These are phyloP conservation scores for Drosophila ambigua DNA, from an alignment of 1,140 invertebrate genomes.

Conservation along the genomic window DNA sequence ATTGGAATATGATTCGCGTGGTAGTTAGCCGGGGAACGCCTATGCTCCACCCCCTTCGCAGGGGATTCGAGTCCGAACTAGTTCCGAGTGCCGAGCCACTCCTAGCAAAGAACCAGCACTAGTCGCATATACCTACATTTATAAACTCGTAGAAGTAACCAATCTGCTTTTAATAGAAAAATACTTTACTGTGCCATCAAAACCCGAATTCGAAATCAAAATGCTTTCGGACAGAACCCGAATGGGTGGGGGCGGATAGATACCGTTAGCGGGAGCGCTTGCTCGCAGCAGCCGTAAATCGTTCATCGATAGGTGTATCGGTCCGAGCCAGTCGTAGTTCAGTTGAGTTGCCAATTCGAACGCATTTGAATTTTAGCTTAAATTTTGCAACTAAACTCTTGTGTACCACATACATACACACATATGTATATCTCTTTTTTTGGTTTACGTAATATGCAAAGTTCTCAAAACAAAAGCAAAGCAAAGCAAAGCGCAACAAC, in stretches of 20 bases:
- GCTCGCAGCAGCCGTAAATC: background rate
- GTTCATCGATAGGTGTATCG: background rate
- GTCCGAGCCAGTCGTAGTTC: slow-evolving; percentile 15
- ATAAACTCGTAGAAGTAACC: background rate
- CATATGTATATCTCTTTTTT: background rate
- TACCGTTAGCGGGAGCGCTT: too few relatives aligned
- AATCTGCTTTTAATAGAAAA: slow-evolving; percentile 20
- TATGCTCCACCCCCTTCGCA: background rate
- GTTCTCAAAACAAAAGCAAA: slow-evolving; percentile 40
- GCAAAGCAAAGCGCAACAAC: slow-evolving; percentile 9
- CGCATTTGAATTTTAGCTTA: slow-evolving; percentile 7
- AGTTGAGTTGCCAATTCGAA: slow-evolving; percentile 7
- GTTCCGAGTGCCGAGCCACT: background rate
- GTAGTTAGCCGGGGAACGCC: background rate
- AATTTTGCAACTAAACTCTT: slow-evolving; percentile 19
- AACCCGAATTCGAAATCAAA: background rate
- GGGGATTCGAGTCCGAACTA: background rate
- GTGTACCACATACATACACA: slow-evolving; percentile 6
- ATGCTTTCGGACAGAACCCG: background rate
- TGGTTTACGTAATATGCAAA: slow-evolving; percentile 45
- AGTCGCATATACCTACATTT: slow-evolving; percentile 11
- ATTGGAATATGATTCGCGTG: slow-evolving; percentile 74
- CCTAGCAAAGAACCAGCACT: slow-evolving; percentile 5
- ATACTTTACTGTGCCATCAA: too few relatives aligned
- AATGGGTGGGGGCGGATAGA: background rate